Evolutionary conservation across 1,140 invertebrate genomes (phyloP), one percentile per base, ranked within the genome.

Genomic region (Euwallacea similis): DNA sequence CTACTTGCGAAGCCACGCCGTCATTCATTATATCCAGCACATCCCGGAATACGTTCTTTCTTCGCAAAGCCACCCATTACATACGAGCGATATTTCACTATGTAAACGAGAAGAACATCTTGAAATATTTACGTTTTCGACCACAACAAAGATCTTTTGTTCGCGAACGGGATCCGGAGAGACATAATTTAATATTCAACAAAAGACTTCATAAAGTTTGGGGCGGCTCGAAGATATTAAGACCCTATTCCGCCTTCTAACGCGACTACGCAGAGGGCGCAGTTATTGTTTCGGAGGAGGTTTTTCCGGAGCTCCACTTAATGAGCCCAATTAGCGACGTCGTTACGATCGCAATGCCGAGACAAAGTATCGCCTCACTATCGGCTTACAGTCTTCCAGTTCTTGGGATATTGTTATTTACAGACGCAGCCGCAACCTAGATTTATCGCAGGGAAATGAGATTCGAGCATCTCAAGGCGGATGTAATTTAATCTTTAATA

Each of bases 131-230:
- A 42, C 8, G 63, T 64, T 55, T 55, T 42, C 9, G 42, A 33
- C 47, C 63, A 55, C 33, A 53, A 66, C 63, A 66, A 66, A 54
- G 63, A 7, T 8, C 47, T 66, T 54, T 66, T 66, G 63, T 66
- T 66, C 63, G 15, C 41, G 33, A 64, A 64, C 33, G 44, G 50
- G 43, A 64, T 50, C 61, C 50, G n/a, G 47, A 53, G 21, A 55
- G 42, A 55, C 42, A n/a, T 55, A 41, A 54, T 54, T 66, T 53
- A 41, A 54, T 66, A 66, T 66, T 66, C 41, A 41, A 42, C 63
- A 53, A 55, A 64, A 66, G 63, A 42, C 47, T 54, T 55, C n/a
- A n/a, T 55, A 42, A 42, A 55, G 47, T 54, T 66, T 42, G 3
- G 21, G 59, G 55, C 13, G 13, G 55, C 55, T 41, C 46, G 9